A percentile compares a stretch with the other conserved stretches of the same genome.
Evolutionary conservation across 35 echinoderm and acorn worm genomes (phyloP).

Genomic region (Diadema setosum): DNA sequence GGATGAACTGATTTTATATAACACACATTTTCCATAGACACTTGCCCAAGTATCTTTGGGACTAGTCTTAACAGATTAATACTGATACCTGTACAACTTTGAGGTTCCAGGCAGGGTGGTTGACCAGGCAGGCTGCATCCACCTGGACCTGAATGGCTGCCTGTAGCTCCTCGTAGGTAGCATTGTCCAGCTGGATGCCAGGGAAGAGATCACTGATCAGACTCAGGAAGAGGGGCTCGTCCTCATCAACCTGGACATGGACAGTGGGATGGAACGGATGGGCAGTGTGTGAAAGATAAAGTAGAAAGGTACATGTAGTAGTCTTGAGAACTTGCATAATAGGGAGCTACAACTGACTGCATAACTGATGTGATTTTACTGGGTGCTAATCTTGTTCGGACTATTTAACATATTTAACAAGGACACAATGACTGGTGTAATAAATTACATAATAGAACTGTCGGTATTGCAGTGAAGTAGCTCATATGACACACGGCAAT

Average conservation of each 20-base stretch:
- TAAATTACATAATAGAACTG: background rate
- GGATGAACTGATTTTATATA: too few relatives aligned
- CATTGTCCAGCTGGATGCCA: slow-evolving; percentile 95
- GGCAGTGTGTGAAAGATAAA: too few relatives aligned
- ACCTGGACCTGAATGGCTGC: slow-evolving; percentile 72
- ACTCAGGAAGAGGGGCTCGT: slow-evolving; percentile 98
- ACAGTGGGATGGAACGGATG: too few relatives aligned
- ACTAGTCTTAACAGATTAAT: too few relatives aligned
- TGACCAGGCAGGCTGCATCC: slow-evolving; percentile 66
- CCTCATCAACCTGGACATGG: slow-evolving; percentile 93
- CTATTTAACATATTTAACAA: background rate
- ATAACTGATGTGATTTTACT: too few relatives aligned
- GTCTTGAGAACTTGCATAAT: too few relatives aligned
- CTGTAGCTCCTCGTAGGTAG: slow-evolving; percentile 95
- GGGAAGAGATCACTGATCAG: slow-evolving; percentile 99
- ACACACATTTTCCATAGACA: too few relatives aligned
- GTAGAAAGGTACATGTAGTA: too few relatives aligned
- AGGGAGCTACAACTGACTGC: too few relatives aligned
- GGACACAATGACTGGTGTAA: background rate
- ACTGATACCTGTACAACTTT: slow-evolving; percentile 99
- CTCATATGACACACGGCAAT: background rate
- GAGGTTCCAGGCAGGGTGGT: slow-evolving; percentile 98
- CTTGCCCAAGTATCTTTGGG: too few relatives aligned
- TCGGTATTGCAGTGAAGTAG: background rate
- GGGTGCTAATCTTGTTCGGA: too few relatives aligned